Evolutionary conservation across 2,888 invertebrate species (phyloP), one percentile per base, ranked within the genome.

Genomic region (Nycteola revayana): DNA sequence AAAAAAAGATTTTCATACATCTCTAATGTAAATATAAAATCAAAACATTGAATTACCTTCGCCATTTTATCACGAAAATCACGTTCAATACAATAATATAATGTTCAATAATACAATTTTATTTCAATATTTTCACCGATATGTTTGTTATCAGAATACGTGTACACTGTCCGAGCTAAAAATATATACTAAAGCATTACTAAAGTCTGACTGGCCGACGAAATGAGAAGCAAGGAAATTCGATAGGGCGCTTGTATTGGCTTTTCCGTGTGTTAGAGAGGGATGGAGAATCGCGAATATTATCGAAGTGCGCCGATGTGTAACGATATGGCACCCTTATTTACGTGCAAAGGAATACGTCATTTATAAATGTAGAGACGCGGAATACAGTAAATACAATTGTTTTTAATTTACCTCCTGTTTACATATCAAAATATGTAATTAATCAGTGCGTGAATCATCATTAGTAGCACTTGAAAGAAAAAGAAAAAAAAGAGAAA

Each of bases 151-250:
- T 36, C 26, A 26, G 21, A 33, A 58, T 44, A 81, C 87, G 76
- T 73, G 64, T 50, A 10, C 65, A 66, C 69, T 33, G 33, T 40
- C 42, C 65, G 57, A 63, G 72, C 60, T 80, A 83, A 69, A 86
- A 85, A 79, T 85, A 84, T 60, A 63, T 68, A 87, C 87, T 21
- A 7, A 3, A 3, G 21, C 2, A 3, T 86, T 68, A 87, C 87
- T 21, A 7, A 3, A 3, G 21, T n/a, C 21, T 86, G 80, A 60
- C 53, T 51, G 54, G 49, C 32, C 25, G 45, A 25, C 45, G 32
- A 56, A 55, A 46, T 47, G 57, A 59, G 53, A 51, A 28, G 46
- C 32, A 46, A 46, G 69, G 71, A 84, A 85, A 85, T 83, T 83
- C 84, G 75, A 86, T 84, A 83, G 68, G 64, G 61, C 66, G 60